These are phyloP conservation scores for Psylliodes chrysocephalus DNA, from an alignment of 2,888 invertebrate species.

Conservation along the genomic window DNA sequence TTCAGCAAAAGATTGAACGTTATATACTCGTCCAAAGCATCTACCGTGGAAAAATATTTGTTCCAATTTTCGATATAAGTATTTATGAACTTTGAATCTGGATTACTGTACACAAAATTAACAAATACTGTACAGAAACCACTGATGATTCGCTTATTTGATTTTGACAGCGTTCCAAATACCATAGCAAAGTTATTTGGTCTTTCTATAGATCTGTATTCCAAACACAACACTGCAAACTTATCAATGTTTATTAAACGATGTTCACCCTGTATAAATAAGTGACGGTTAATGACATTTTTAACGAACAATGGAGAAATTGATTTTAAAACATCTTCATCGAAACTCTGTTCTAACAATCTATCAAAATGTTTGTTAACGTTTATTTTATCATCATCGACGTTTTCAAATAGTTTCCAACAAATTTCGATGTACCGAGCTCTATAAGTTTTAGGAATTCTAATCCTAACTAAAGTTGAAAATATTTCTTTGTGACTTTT, in stretches of 20 bases:
- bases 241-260: slow-evolving; percentile 15
- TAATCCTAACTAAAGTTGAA: slow-evolving; percentile 16
- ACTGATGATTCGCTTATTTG: background rate
- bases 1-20: slow-evolving; percentile 15
- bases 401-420: slow-evolving; percentile 37
- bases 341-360: slow-evolving; percentile 1
- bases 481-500: slow-evolving; percentile 38
- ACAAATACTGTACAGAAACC: background rate
- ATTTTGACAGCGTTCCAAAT: background rate
- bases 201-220: background rate
- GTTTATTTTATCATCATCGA: slow-evolving; percentile 27
- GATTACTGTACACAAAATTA: slow-evolving; percentile 1
- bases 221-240: slow-evolving; percentile 9
- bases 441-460: slow-evolving; percentile 33
- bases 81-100: slow-evolving; percentile 1
- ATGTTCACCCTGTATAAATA: slow-evolving; percentile 5
- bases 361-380: slow-evolving; percentile 9
- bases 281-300: background rate
- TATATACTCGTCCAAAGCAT: slow-evolving; percentile 24
- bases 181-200: background rate
- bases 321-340: slow-evolving; percentile 8
- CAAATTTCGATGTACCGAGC: slow-evolving; percentile 31
- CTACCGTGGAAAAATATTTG: slow-evolving; percentile 8
- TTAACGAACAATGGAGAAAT: slow-evolving; percentile 16
- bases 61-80: slow-evolving; percentile 16